Percentiles rank a stretch among this genome's conserved stretches.
Evolutionary conservation across 2,797 vertebrate species (phyloP).

Genomic region (Hydrolagus colliei): DNA sequence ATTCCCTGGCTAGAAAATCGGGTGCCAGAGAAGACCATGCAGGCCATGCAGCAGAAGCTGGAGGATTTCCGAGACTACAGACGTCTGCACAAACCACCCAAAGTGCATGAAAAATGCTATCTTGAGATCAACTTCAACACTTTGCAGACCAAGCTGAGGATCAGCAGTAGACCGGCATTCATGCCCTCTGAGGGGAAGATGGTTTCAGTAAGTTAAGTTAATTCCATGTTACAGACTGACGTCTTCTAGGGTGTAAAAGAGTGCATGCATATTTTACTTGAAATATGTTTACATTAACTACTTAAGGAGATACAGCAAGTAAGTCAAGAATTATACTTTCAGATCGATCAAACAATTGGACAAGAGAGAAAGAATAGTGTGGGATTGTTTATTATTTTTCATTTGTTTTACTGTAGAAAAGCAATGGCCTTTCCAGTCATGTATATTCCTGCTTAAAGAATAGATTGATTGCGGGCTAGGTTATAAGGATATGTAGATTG

Average conservation of each 20-base stretch:
- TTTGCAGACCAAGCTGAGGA: slow-evolving; percentile 88
- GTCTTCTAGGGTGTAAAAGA: background rate
- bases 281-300: no score
- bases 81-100: slow-evolving; percentile 89
- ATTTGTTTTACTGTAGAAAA: no score
- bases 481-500: no score
- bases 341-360: no score
- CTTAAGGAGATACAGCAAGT: no score
- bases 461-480: no score
- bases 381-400: no score
- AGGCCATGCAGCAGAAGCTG: slow-evolving; percentile 87
- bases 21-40: slow-evolving; percentile 85
- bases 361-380: no score
- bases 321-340: no score
- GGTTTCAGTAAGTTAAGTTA: slow-evolving; percentile 81
- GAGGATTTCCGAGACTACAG: slow-evolving; percentile 95
- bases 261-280: no score
- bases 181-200: slow-evolving; percentile 98
- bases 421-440: no score
- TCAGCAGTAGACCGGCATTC: slow-evolving; percentile 92
- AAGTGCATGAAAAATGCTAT: slow-evolving; percentile 95
- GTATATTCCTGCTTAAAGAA: no score
- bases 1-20: slow-evolving; percentile 96
- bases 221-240: background rate
- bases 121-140: slow-evolving; percentile 98